Base-by-base conservation (phyloP, 2,888 invertebrate genomes). In the Dicyrtoma fusca region DNA sequence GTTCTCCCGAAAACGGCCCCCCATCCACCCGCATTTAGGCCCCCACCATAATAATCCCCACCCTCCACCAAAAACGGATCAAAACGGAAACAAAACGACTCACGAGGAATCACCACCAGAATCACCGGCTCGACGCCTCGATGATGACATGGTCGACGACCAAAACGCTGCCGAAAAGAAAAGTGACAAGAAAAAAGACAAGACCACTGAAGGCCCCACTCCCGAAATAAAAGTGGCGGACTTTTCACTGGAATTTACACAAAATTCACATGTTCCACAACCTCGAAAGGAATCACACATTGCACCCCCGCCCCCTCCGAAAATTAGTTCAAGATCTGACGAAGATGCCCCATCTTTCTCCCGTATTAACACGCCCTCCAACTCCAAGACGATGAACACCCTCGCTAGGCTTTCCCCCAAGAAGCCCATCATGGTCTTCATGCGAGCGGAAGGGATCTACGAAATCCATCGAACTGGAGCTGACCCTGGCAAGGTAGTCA, bases 401-500 rank as follows among this genome's bases (percentile, higher is more conserved):
- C 55, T 79, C 14, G 77, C 80, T 4, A 80, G 78, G 53, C 62
- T 80, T 13, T 79, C 79, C 8, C 80, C 80, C 0, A 80, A 79
- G 63, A 80, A 80, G 65, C 78, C 80, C 10, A 80, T 80, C 26
- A 73, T 77, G 47, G 76, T 80, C 17, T 80, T 77, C 63, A 80
- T 80, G 80, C 10, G 78, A 19, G 72, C 70, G 11, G 80, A 79
- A 71, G 80, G 80, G 1, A 76, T 79, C 47, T 19, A 68, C 0
- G 80, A 79, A 8, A 73, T 77, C 0, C 73, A 71, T 2, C 64
- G 55, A 42, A 63, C 74, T 2, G 80, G 80, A 34, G 77, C 78
- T 0, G 80, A 80, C 68, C 77, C 78, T 17, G 80, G 80, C 34
- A 77, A 80, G 61, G 78, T 80, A 14, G 79, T 80, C 23, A 80